Conservation (phyloP, 2,113 vertebrate species). For the Talpa occidentalis region DNA sequence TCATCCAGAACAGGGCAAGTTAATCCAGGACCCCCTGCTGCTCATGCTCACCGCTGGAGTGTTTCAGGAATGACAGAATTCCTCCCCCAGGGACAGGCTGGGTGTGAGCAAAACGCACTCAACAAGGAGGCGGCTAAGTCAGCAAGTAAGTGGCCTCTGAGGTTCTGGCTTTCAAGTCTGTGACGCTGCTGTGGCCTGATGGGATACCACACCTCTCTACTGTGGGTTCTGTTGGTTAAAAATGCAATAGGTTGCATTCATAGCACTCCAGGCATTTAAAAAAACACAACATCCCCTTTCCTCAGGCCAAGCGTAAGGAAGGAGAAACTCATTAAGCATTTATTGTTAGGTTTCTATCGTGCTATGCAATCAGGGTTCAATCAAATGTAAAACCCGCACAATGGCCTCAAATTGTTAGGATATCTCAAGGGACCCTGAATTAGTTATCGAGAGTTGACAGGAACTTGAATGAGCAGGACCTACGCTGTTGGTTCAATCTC, state of each 20-base stretch:
- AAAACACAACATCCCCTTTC: neutral
- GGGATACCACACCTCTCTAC: neutral
- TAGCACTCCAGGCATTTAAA: conserved; percentile 32
- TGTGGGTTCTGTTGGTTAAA: conserved; percentile 42
- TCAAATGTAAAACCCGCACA: conserved; percentile 50
- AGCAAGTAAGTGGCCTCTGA: conserved; percentile 30
- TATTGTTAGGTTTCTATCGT: conserved; percentile 27
- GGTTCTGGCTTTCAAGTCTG: conserved; percentile 56
- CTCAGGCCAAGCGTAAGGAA: neutral
- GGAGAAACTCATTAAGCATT: neutral
- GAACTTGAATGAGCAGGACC: conserved; percentile 67
- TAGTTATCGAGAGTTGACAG: neutral
- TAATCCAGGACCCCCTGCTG: neutral
- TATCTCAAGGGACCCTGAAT: neutral
- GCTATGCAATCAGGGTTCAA: conserved; percentile 39
- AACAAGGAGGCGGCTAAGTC: neutral
- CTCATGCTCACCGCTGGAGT: neutral
- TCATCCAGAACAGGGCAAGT: neutral
- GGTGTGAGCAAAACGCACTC: neutral
- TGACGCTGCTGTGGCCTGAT: neutral
- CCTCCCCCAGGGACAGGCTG: neutral
- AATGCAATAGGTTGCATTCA: neutral
- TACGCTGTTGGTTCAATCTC: conserved; percentile 47
- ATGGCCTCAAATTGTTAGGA: conserved; percentile 36
- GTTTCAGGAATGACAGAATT: neutral